Evolutionary conservation across 2,113 vertebrate genomes (phyloP), one percentile per base, ranked within the genome.

Genomic region (Calcarius ornatus): DNA sequence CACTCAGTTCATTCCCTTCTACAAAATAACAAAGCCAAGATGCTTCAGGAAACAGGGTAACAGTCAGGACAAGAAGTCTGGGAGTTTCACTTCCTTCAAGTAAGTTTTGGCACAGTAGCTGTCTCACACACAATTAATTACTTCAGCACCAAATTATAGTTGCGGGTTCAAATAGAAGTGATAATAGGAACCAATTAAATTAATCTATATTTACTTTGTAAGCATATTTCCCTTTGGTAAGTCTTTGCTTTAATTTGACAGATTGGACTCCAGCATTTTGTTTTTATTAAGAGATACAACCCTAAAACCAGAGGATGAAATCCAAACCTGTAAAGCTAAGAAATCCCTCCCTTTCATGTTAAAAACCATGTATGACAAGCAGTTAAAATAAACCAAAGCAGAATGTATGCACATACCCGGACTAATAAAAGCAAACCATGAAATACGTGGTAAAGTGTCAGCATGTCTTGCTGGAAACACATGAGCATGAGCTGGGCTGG

Each of bases 61-160:
- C 57, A 37, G 35, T 28, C 92, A 90, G 91, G 47, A 66, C 81
- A 97, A 97, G 94, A 95, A 88, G 69, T 95, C 95, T 96, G 87
- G 6, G 18, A 94, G 66, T 86, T 90, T 97, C 50, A 8, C 82
- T 95, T 96, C 96, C 87, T 87, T 64, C 95, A 94, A 97, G 97
- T 94, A 95, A 95, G 68, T 97, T 97, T 97, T 98, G 98, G 97
- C 97, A 97, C 90, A 68, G 90, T 93, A 96, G 97, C 95, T 64
- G 42, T 88, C 97, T 98, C 97, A 97, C 98, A 98, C 97, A 96
- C 96, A 97, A 97, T 98, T 97, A 98, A 98, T 98, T 98, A 98
- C 95, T 97, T 97, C 98, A 97, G 88, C 96, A 94, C 97, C 86
- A 96, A 97, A 98, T 98, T 97, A 97, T 86, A 90, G 98, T 97